Percentiles rank a stretch among this genome's conserved stretches.
Conservation (phyloP, 2,113 vertebrate species). For the Phocoena phocoena region DNA sequence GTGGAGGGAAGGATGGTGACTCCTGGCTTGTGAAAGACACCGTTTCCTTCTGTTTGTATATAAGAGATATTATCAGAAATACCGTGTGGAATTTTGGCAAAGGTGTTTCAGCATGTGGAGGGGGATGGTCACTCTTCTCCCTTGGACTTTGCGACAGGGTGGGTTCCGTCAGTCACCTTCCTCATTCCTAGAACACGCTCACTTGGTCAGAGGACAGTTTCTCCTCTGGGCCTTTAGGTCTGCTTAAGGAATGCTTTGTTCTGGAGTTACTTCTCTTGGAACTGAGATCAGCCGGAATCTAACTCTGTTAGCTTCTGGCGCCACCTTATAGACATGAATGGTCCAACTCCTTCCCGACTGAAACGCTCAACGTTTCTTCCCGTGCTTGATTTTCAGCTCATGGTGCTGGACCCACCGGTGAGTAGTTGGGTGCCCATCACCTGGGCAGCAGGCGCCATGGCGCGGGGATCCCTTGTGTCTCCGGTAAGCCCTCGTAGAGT, state of each 20-base stretch:
- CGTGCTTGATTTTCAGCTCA: constrained; percentile 91
- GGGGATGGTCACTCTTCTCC: neutral
- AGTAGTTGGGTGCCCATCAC: constrained; percentile 80
- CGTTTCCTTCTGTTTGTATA: neutral
- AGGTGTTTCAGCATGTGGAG: neutral
- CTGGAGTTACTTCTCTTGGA: neutral
- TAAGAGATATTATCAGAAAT: neutral
- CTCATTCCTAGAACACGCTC: accelerated
- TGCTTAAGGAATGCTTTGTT: neutral
- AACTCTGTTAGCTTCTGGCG: neutral
- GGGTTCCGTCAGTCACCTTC: neutral
- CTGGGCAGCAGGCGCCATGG: neutral
- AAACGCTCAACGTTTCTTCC: constrained; percentile 34
- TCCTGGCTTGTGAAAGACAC: neutral
- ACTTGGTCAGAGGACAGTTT: neutral
- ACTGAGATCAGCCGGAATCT: neutral
- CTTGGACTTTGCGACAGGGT: neutral
- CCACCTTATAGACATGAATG: neutral
- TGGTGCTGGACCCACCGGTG: constrained; percentile 95
- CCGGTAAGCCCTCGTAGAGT: neutral
- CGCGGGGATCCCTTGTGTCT: neutral
- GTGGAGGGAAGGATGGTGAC: neutral
- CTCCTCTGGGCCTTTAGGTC: neutral
- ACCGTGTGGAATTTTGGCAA: neutral
- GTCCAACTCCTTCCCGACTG: neutral